These are phyloP conservation scores for Colostygia pectinataria DNA, from an alignment of 2,888 invertebrate genomes.

Conservation along the genomic window DNA sequence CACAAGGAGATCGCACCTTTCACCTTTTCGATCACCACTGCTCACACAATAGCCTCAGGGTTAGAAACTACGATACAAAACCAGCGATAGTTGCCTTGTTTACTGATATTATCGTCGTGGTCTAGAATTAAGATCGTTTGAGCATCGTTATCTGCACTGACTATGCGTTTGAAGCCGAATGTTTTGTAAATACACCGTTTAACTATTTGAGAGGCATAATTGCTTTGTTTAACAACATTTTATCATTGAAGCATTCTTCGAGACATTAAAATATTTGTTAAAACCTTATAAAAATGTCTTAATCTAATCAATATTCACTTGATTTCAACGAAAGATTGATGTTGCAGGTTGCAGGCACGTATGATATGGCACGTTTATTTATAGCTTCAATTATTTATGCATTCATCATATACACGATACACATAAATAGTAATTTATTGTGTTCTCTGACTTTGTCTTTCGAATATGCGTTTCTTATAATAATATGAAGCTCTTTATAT, in stretches of 20 bases:
- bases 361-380: not conserved
- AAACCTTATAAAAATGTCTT: not conserved
- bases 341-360: not conserved
- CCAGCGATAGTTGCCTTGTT: conserved; percentile 34
- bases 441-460: no score
- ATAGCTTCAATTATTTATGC: no score
- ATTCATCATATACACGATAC: no score
- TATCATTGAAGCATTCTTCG: not conserved
- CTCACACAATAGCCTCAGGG: conserved; percentile 50
- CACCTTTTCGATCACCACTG: conserved; percentile 54
- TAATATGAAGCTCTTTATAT: no score
- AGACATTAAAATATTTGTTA: not conserved
- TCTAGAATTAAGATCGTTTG: conserved; percentile 24
- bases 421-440: no score
- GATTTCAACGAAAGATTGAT: no score
- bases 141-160: conserved; percentile 45
- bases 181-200: conserved; percentile 17
- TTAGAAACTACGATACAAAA: conserved; percentile 58
- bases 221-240: conserved; percentile 3
- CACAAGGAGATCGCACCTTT: conserved; percentile 52
- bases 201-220: not conserved
- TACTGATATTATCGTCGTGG: conserved; percentile 37
- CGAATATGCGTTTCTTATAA: no score
- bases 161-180: conserved; percentile 30
- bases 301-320: not conserved